Evolutionary conservation across 2,888 invertebrate genomes (phyloP).

Genomic region (Agrypnus murinus): DNA sequence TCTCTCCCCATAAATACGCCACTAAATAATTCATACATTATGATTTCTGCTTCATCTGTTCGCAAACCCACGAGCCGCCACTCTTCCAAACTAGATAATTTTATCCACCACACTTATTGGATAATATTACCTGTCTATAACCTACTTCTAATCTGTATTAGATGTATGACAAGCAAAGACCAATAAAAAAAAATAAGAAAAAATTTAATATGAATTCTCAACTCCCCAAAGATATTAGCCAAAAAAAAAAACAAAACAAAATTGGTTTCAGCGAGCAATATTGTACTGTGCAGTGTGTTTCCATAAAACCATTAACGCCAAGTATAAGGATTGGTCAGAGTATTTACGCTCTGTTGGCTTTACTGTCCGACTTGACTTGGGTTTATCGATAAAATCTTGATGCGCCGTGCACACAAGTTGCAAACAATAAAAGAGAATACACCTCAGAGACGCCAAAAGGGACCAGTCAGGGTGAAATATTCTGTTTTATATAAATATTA

Average conservation of each 20-base stretch:
- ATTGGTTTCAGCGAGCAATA: background rate
- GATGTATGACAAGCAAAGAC: too few species aligned
- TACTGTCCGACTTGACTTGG: constrained; percentile 27
- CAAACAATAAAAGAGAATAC: constrained; percentile 23
- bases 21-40: too few species aligned
- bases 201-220: too few species aligned
- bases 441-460: constrained; percentile 25
- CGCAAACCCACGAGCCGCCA: too few species aligned
- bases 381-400: constrained; percentile 28
- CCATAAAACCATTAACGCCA: constrained; percentile 46
- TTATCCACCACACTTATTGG: too few species aligned
- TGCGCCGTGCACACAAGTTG: constrained; percentile 28
- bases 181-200: too few species aligned
- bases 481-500: constrained; percentile 9
- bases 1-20: too few species aligned
- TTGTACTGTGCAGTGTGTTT: constrained; percentile 10
- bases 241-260: constrained; percentile 2
- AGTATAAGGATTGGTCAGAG: constrained; percentile 30
- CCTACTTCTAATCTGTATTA: too few species aligned
- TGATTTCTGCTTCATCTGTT: too few species aligned
- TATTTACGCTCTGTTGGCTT: constrained; percentile 38
- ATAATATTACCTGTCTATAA: too few species aligned
- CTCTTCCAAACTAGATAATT: too few species aligned
- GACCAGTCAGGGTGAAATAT: constrained; percentile 3
- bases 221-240: too few species aligned